Conservation (phyloP, 1,140 invertebrate genomes). For the Geopemphigus sp. region DNA sequence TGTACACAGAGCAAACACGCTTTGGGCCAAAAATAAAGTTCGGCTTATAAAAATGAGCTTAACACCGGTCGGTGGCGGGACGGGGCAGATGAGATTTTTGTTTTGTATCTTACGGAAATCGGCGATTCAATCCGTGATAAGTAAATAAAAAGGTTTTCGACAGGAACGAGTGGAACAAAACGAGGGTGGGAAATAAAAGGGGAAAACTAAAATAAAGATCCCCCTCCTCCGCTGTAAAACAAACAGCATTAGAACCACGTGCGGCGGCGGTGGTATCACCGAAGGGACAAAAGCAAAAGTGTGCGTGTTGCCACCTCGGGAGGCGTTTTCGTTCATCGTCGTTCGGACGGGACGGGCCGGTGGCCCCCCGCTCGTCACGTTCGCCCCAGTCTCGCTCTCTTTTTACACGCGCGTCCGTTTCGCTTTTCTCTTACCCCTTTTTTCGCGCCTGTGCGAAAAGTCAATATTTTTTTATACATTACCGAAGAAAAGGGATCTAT, state of each 20-base stretch:
- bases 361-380: too few species aligned
- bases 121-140: slow-evolving; percentile 25
- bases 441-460: slow-evolving; percentile 4
- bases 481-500: slow-evolving; percentile 3
- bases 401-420: background rate
- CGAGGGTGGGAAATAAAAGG: background rate
- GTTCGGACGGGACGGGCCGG: background rate
- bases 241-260: slow-evolving; percentile 31
- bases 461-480: slow-evolving; percentile 30
- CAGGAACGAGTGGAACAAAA: background rate
- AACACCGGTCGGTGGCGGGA: background rate
- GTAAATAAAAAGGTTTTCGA: slow-evolving; percentile 26
- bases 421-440: too few species aligned
- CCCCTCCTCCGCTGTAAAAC: background rate
- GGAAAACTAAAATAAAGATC: slow-evolving; percentile 18
- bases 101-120: slow-evolving; percentile 28
- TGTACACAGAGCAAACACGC: background rate
- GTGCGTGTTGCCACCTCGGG: too few species aligned
- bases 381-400: background rate
- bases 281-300: slow-evolving; percentile 3
- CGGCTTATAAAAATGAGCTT: slow-evolving; percentile 1
- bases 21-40: background rate
- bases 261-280: background rate
- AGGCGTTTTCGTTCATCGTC: slow-evolving; percentile 3
- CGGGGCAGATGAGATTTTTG: background rate